These are phyloP conservation scores for Ophiothrix spiculata DNA, from an alignment of 35 echinoderm and acorn worm genomes.

Conservation along the genomic window DNA sequence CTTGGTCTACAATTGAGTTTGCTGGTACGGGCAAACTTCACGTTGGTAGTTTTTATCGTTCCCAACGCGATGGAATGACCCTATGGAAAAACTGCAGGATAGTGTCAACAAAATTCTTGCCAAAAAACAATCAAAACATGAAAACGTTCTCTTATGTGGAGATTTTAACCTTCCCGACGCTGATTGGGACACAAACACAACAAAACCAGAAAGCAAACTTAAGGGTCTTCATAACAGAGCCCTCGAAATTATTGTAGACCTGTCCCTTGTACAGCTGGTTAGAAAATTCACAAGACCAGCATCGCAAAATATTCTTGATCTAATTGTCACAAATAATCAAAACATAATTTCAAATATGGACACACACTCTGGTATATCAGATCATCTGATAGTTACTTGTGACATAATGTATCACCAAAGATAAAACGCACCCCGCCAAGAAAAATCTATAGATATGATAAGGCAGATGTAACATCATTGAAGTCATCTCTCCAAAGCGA, in stretches of 20 bases:
- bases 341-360: not conserved
- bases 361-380: not conserved
- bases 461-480: constrained; percentile 25
- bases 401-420: constrained; percentile 31
- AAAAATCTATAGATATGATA: constrained; percentile 10
- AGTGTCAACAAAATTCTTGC: not conserved
- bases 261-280: constrained; percentile 2
- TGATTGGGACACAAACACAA: not conserved
- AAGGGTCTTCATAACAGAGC: constrained; percentile 9
- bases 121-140: not conserved
- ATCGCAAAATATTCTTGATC: not conserved
- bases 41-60: not conserved
- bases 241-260: not conserved
- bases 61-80: not conserved
- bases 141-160: not conserved
- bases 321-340: not conserved
- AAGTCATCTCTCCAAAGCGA: not conserved
- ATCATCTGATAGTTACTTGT: constrained; percentile 19
- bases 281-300: not conserved
- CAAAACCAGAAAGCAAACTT: not conserved
- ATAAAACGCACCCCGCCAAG: constrained; percentile 11
- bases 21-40: not conserved
- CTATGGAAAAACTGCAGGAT: not conserved
- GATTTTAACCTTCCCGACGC: not conserved
- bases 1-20: not conserved